Evolutionary conservation across 2,888 invertebrate genomes (phyloP).

Genomic region (Yponomeuta evonymella): DNA sequence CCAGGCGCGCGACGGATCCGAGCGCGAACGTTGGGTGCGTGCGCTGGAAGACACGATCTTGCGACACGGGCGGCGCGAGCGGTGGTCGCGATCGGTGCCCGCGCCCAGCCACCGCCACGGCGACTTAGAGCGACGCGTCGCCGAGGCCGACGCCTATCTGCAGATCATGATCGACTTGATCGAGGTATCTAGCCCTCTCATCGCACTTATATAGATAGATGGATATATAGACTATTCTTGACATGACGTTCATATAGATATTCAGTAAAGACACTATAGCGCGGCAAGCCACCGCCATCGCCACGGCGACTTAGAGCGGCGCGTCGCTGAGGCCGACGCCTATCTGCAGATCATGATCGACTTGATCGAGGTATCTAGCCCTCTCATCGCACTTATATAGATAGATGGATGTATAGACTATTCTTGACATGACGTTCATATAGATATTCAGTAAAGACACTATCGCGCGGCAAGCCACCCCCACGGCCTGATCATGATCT

Average conservation of each 20-base stretch:
- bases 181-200: conserved; percentile 67
- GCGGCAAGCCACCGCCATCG: conserved; percentile 54
- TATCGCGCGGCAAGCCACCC: conserved; percentile 50
- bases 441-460: too few species aligned
- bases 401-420: too few species aligned
- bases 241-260: too few species aligned
- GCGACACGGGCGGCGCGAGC: conserved; percentile 79
- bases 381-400: too few species aligned
- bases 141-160: conserved; percentile 97
- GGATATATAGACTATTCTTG: too few species aligned
- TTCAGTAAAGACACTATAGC: too few species aligned
- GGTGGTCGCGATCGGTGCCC: conserved; percentile 61
- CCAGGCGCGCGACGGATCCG: conserved; percentile 95
- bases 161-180: conserved; percentile 97
- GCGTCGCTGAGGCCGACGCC: conserved; percentile 95
- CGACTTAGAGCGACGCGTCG: conserved; percentile 91
- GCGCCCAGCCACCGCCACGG: conserved; percentile 57
- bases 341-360: conserved; percentile 97
- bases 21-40: conserved; percentile 97
- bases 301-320: conserved; percentile 86
- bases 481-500: conserved; percentile 85
- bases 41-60: conserved; percentile 96
- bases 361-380: conserved; percentile 82
- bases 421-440: too few species aligned
- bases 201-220: too few species aligned